Percentiles rank a stretch among this genome's conserved stretches.
Evolutionary conservation across 30 jellyfish, hydroid and myxozoan species (phyloP).

Genomic region (Catostylus mosaicus): DNA sequence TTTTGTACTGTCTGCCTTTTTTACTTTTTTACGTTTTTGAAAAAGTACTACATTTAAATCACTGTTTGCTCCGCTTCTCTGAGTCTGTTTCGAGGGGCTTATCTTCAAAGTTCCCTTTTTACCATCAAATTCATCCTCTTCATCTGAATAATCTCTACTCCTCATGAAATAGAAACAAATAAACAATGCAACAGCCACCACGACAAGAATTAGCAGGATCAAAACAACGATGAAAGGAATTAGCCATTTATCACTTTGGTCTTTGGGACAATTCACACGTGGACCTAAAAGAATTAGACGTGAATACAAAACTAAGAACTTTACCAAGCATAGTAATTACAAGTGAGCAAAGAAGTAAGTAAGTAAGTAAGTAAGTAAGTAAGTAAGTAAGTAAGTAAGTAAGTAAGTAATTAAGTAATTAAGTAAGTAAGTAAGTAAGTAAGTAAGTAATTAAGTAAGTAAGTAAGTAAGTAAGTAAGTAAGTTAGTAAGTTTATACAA

Average conservation of each 20-base stretch:
- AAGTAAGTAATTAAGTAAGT: too few relatives aligned
- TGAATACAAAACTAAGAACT: neutral
- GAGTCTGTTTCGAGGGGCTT: constrained; percentile 6
- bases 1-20: constrained; percentile 39
- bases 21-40: neutral
- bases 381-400: too few relatives aligned
- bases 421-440: too few relatives aligned
- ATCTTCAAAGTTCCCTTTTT: constrained; percentile 45
- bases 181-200: neutral
- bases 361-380: neutral
- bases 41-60: neutral
- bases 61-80: neutral
- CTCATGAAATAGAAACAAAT: neutral
- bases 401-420: too few relatives aligned
- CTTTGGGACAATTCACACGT: constrained; percentile 9
- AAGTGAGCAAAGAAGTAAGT: neutral
- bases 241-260: constrained; percentile 28
- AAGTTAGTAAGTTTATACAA: too few relatives aligned
- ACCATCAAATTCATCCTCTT: constrained; percentile 61
- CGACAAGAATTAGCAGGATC: constrained; percentile 10
- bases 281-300: constrained; percentile 8
- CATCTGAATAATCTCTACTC: constrained; percentile 3
- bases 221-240: constrained; percentile 47
- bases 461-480: too few relatives aligned
- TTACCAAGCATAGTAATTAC: neutral